Percentiles rank a stretch among this genome's conserved stretches.
Conservation (phyloP, 1,140 invertebrate genomes). For the Ylistrum balloti region DNA sequence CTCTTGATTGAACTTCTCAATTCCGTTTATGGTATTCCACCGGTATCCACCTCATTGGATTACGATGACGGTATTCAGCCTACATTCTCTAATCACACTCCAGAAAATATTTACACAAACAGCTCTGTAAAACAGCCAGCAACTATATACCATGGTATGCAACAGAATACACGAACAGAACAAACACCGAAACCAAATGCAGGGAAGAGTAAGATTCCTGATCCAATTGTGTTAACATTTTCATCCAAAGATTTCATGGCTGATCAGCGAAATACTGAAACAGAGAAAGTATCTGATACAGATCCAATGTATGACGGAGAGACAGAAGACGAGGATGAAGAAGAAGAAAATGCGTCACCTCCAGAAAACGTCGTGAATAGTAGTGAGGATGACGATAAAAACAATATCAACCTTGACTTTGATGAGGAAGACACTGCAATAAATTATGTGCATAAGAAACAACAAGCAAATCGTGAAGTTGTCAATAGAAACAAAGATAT, state of each 20-base stretch:
- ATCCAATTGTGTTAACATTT: background rate
- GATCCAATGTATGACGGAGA: constrained; percentile 4
- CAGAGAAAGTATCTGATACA: background rate
- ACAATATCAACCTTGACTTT: background rate
- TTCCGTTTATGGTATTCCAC: constrained; percentile 9
- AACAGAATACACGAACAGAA: background rate
- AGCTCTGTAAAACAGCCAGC: background rate
- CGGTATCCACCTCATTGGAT: background rate
- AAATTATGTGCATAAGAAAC: constrained; percentile 19
- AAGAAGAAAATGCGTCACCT: background rate
- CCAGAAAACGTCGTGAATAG: background rate
- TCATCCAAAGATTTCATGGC: background rate
- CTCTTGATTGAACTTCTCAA: constrained; percentile 2
- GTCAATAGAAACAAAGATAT: constrained; percentile 4
- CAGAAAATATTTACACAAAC: background rate
- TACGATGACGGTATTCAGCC: background rate
- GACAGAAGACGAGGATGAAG: background rate
- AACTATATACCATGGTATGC: background rate
- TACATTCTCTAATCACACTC: background rate
- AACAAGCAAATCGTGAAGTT: background rate
- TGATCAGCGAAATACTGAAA: background rate
- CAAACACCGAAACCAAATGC: background rate
- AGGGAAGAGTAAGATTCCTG: background rate
- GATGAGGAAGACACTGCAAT: background rate
- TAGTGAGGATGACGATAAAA: constrained; percentile 17